Percentiles rank a stretch among this genome's conserved stretches.
These are phyloP conservation scores for Aspidiotus destructor DNA, from an alignment of 2,888 invertebrate species.

Conservation along the genomic window DNA sequence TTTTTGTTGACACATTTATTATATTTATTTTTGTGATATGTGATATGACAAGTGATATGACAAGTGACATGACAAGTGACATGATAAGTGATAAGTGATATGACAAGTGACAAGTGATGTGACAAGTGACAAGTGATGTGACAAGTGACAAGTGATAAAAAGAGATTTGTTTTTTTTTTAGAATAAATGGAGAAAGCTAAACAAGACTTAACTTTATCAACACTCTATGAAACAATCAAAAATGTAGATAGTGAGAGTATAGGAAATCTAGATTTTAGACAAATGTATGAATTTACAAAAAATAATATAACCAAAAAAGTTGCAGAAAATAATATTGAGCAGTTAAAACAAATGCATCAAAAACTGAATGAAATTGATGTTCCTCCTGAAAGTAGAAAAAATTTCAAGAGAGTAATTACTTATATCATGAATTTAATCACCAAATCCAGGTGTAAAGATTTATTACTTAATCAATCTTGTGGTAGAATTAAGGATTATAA, in stretches of 20 bases:
- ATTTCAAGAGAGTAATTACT: not conserved
- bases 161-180: too few relatives aligned
- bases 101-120: too few relatives aligned
- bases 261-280: slow-evolving; percentile 1
- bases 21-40: slow-evolving; percentile 10
- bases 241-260: not conserved
- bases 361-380: not conserved
- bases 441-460: slow-evolving; percentile 5
- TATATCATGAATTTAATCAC: slow-evolving; percentile 7
- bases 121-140: not conserved
- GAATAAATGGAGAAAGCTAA: slow-evolving; percentile 1
- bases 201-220: slow-evolving; percentile 6
- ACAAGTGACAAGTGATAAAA: not conserved
- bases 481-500: slow-evolving; percentile 9
- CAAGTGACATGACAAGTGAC: not conserved
- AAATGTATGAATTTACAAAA: slow-evolving; percentile 10
- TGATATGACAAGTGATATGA: slow-evolving; percentile 6
- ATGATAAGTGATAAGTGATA: too few relatives aligned
- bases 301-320: slow-evolving; percentile 8
- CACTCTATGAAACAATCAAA: slow-evolving; percentile 13
- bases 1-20: slow-evolving; percentile 3
- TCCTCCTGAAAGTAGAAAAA: slow-evolving; percentile 14
- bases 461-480: slow-evolving; percentile 15
- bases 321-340: slow-evolving; percentile 13
- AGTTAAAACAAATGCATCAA: slow-evolving; percentile 9